phyloP scores from a whole-genome alignment of 2,888 invertebrate genomes.

The Crioceris asparagi region DNA sequence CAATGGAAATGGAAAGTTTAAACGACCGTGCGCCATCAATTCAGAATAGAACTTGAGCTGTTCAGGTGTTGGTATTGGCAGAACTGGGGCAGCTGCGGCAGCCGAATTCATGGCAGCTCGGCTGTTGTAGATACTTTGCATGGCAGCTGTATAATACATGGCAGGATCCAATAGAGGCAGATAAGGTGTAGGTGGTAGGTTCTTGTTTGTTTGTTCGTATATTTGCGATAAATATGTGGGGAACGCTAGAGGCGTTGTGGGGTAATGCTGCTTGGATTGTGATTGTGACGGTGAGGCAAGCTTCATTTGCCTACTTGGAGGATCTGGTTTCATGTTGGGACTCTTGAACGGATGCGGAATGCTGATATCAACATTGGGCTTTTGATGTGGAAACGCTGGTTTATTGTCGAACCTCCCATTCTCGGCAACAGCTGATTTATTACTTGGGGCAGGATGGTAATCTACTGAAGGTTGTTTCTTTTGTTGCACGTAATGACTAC shows the following conservation, averaged over 20 bases:
- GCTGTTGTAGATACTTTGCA: conserved; percentile 37
- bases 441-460: conserved; percentile 41
- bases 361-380: conserved; percentile 13
- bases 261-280: neutral
- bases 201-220: conserved; percentile 19
- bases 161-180: conserved; percentile 37
- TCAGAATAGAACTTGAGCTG: conserved; percentile 46
- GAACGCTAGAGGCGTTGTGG: conserved; percentile 10
- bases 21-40: conserved; percentile 35
- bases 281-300: neutral
- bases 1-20: conserved; percentile 30
- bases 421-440: conserved; percentile 32
- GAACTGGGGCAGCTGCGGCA: conserved; percentile 30
- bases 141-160: conserved; percentile 41
- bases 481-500: conserved; percentile 22
- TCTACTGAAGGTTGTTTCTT: conserved; percentile 48
- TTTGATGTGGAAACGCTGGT: conserved; percentile 12
- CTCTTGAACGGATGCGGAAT: conserved; percentile 2
- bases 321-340: conserved; percentile 2
- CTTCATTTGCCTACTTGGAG: conserved; percentile 2
- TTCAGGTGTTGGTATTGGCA: conserved; percentile 41
- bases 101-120: conserved; percentile 20
- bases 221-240: conserved; percentile 22
- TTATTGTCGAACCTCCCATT: conserved; percentile 16
- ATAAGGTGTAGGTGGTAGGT: conserved; percentile 24